Percentiles rank a stretch among this genome's conserved stretches.
These are phyloP conservation scores for Cryptus viduatorius DNA, from an alignment of 2,888 invertebrate genomes.

Conservation along the genomic window DNA sequence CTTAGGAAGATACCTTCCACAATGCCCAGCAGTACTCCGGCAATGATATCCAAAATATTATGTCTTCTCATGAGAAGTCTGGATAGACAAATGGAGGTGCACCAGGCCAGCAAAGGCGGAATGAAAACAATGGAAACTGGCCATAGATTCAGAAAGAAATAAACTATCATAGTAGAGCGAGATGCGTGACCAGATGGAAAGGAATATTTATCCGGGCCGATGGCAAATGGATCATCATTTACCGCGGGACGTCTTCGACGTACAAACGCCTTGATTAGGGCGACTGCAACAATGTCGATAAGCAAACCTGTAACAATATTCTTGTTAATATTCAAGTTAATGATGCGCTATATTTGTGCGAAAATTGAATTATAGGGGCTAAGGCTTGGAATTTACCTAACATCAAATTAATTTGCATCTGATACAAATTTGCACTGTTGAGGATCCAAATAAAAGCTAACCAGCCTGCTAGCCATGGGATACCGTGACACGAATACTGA, in stretches of 20 bases:
- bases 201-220: constrained; percentile 95
- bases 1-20: constrained; percentile 89
- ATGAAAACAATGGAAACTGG: constrained; percentile 88
- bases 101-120: constrained; percentile 91
- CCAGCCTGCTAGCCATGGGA: constrained; percentile 93
- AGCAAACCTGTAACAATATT: constrained; percentile 89
- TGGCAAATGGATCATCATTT: constrained; percentile 88
- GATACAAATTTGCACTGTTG: constrained; percentile 89
- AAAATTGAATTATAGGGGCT: background rate
- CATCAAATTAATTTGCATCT: constrained; percentile 94
- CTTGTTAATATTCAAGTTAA: background rate
- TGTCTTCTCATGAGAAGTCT: constrained; percentile 94
- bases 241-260: constrained; percentile 91
- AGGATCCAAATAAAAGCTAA: constrained; percentile 92
- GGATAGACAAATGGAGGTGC: constrained; percentile 90
- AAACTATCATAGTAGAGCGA: constrained; percentile 91
- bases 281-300: constrained; percentile 92
- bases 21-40: constrained; percentile 91
- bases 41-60: constrained; percentile 93
- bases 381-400: constrained; percentile 88
- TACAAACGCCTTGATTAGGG: constrained; percentile 91
- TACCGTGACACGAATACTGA: constrained; percentile 94
- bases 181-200: constrained; percentile 99
- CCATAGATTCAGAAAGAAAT: constrained; percentile 89
- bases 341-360: background rate